Evolutionary conservation across 2,888 invertebrate species (phyloP).

Genomic region (Leptura quadrifasciata): DNA sequence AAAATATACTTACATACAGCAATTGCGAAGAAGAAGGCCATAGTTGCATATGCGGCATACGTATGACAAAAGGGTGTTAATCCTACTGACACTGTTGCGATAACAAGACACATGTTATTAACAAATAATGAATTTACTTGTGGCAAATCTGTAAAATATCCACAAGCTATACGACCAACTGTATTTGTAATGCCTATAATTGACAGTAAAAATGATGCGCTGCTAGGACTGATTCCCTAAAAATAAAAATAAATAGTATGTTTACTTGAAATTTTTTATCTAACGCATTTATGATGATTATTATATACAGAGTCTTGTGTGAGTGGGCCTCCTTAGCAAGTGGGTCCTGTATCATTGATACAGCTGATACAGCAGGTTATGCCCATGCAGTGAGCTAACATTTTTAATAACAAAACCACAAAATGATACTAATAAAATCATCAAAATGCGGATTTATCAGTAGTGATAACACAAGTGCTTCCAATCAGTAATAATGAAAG

Average conservation of each 20-base stretch:
- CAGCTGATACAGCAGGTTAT: too few species aligned
- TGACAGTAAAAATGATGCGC: conserved; percentile 86
- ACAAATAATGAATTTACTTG: conserved; percentile 93
- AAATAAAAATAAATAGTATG: conserved; percentile 63
- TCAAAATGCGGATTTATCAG: too few species aligned
- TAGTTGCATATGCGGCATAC: conserved; percentile 85
- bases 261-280: too few species aligned
- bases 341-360: too few species aligned
- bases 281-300: too few species aligned
- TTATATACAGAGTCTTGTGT: too few species aligned
- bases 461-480: too few species aligned
- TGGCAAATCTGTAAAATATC: conserved; percentile 93
- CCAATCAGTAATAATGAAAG: too few species aligned
- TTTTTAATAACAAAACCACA: too few species aligned
- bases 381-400: too few species aligned
- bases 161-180: conserved; percentile 91
- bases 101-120: conserved; percentile 93
- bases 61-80: conserved; percentile 88
- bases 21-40: conserved; percentile 92
- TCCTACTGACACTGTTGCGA: conserved; percentile 90
- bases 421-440: too few species aligned
- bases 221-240: conserved; percentile 82
- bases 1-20: conserved; percentile 85
- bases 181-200: conserved; percentile 96
- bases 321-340: too few species aligned